phyloP scores from a whole-genome alignment of 92 coral and sea anemone genomes.

The Zoanthus sansibaricus region DNA sequence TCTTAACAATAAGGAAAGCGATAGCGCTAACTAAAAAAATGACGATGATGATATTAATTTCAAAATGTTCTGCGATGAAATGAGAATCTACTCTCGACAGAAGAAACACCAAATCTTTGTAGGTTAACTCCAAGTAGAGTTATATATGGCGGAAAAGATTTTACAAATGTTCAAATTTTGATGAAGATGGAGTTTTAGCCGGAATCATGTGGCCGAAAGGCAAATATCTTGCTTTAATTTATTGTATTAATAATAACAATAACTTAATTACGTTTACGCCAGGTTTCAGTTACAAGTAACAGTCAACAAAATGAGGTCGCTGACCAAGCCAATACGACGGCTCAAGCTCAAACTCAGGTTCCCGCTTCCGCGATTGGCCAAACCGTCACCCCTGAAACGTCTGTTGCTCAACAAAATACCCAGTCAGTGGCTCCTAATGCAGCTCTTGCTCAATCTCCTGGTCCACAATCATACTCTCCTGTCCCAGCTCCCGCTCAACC shows the following conservation, averaged over 20 bases:
- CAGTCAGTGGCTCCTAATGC: background rate
- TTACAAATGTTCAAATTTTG: too few species aligned
- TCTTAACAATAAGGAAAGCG: too few species aligned
- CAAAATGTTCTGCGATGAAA: too few species aligned
- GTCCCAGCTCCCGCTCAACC: constrained; percentile 27
- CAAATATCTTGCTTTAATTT: background rate
- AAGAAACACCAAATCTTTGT: too few species aligned
- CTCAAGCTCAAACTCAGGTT: background rate
- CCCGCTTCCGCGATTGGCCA: background rate
- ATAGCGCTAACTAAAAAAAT: too few species aligned
- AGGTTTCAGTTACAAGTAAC: background rate
- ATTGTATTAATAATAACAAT: background rate
- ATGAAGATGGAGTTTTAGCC: too few species aligned
- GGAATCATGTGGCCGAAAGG: background rate
- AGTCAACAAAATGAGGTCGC: background rate
- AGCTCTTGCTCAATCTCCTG: constrained; percentile 7
- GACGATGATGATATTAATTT: too few species aligned
- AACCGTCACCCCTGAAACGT: background rate
- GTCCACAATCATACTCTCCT: constrained; percentile 13
- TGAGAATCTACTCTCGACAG: too few species aligned
- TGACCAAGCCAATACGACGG: background rate
- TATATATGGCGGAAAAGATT: too few species aligned
- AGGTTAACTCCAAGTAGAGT: too few species aligned
- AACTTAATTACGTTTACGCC: background rate
- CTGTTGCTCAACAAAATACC: background rate